These are phyloP conservation scores for Diabrotica undecimpunctata DNA, from an alignment of 1,140 invertebrate genomes.

Conservation along the genomic window DNA sequence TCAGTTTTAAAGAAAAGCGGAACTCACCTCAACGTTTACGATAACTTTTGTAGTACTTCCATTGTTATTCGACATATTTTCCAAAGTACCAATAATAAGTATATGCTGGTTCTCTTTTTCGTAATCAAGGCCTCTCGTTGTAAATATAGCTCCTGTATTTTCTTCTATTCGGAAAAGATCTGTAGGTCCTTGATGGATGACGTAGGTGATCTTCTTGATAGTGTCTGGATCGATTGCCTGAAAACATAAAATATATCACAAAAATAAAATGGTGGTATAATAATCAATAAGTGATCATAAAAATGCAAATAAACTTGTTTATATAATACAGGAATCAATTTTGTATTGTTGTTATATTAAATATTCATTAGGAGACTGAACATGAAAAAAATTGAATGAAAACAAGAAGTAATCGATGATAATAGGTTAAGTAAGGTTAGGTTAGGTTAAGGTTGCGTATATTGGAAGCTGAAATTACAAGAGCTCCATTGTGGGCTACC, in stretches of 20 bases:
- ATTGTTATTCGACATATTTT: conserved; percentile 66
- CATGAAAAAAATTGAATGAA: no score
- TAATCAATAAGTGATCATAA: neutral
- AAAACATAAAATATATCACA: neutral
- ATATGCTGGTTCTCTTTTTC: conserved; percentile 71
- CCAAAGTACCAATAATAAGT: conserved; percentile 74
- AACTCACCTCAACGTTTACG: conserved; percentile 67
- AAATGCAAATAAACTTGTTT: no score
- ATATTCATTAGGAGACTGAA: no score
- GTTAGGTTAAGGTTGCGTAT: no score
- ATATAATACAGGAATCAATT: no score
- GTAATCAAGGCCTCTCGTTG: conserved; percentile 71
- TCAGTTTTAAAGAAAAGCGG: no score
- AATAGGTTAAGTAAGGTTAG: no score
- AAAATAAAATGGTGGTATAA: neutral
- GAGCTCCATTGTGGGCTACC: no score
- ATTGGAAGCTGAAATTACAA: no score
- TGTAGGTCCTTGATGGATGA: conserved; percentile 73
- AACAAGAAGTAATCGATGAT: no score
- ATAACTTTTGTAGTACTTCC: conserved; percentile 73
- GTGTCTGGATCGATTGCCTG: conserved; percentile 77
- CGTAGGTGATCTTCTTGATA: conserved; percentile 76
- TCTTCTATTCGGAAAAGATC: conserved; percentile 80
- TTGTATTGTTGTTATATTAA: no score
- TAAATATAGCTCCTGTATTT: conserved; percentile 72